Evolutionary conservation across 2,888 invertebrate species (phyloP), one percentile per base, ranked within the genome.

Genomic region (Drosophila putrida): DNA sequence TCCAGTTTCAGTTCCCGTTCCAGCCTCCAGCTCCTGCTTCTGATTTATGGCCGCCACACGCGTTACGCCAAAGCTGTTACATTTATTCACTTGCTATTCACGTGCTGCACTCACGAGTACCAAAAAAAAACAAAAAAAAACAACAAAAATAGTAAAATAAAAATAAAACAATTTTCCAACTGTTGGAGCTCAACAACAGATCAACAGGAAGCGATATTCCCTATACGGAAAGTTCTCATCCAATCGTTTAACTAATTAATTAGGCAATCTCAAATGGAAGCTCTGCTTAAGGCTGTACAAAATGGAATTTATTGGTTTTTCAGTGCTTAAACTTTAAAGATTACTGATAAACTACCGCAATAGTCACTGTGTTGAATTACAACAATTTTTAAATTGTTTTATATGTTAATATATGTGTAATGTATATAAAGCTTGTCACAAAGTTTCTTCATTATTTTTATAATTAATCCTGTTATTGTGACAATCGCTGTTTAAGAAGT

Each of bases 21-120:
- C 38, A 35, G 38, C 44, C 44, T 11, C n/a, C 47, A 6, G 31
- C 33, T 46, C 10, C 36, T 25, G 31, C 55, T 41, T 10, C 55
- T 78, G 81, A 82, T 81, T 81, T 81, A 81, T 82, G 80, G 65
- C 44, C 76, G 41, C 57, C 66, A 68, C 76, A 75, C 73, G 78
- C 80, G 61, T 66, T 59, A 54, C 51, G 65, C 67, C 43, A 61
- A 46, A 68, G 61, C 72, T 44, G 43, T 39, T 35, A 36, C 70
- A 76, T 60, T 73, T 61, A 58, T 73, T 63, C 73, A 66, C 72
- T 67, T 50, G 72, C 65, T 44, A 43, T 57, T 35, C 55, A 57
- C 44, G 55, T 57, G 44, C 55, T 57, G 55, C 68, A 57, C 41
- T 51, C 20, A 41, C 44, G 62, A 35, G 25, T 27, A 31, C 25